These are phyloP conservation scores for Abscondita cerata DNA, from an alignment of 2,888 invertebrate species.

Conservation along the genomic window DNA sequence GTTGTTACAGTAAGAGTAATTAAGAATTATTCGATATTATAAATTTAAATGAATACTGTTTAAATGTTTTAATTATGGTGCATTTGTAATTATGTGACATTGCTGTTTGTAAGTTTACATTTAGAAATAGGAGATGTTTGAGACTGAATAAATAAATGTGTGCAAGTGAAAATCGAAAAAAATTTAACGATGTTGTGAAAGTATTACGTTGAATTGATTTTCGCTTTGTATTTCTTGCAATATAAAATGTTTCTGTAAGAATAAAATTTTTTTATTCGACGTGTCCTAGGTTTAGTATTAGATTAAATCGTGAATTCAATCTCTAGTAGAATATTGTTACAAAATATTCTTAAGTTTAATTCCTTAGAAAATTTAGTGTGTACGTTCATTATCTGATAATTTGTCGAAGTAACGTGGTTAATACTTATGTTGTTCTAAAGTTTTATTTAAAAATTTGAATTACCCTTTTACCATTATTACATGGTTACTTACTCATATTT, in stretches of 20 bases:
- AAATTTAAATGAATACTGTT: conserved; percentile 34
- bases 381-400: conserved; percentile 6
- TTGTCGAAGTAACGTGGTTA: neutral
- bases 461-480: conserved; percentile 21
- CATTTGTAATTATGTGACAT: conserved; percentile 41
- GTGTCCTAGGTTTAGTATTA: conserved; percentile 14
- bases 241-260: conserved; percentile 21
- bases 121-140: conserved; percentile 31
- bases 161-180: conserved; percentile 20
- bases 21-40: conserved; percentile 39
- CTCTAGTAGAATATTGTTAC: conserved; percentile 6
- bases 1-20: conserved; percentile 35
- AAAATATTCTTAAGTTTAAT: conserved; percentile 3
- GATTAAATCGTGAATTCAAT: conserved; percentile 1
- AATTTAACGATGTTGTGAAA: conserved; percentile 13
- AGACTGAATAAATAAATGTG: conserved; percentile 31
- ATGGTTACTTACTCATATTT: conserved; percentile 13
- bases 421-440: neutral
- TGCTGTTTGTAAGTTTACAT: conserved; percentile 33
- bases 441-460: conserved; percentile 9
- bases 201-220: conserved; percentile 23
- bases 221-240: conserved; percentile 16
- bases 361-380: conserved; percentile 8
- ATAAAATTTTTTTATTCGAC: conserved; percentile 24
- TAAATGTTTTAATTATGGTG: conserved; percentile 37